Evolutionary conservation across 2,888 invertebrate genomes (phyloP).

Genomic region (Polydrusus pterygomalis): DNA sequence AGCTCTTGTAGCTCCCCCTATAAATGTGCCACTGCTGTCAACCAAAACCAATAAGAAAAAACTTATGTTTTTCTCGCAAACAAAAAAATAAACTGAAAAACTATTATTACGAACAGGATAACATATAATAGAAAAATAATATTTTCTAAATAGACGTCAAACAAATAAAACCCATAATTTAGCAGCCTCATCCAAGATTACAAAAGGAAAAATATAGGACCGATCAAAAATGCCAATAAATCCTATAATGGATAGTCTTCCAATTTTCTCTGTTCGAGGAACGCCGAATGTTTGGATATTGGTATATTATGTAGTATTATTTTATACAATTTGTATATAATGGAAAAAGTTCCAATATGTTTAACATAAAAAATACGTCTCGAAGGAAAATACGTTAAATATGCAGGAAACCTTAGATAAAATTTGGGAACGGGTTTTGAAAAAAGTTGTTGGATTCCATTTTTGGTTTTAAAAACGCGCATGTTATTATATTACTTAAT

Average conservation of each 20-base stretch:
- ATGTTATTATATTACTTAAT: too few species aligned
- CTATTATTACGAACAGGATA: not conserved
- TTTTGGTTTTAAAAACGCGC: not conserved
- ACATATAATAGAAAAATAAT: constrained; percentile 26
- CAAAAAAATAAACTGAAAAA: not conserved
- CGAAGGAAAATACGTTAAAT: constrained; percentile 2
- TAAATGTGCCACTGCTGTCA: too few species aligned
- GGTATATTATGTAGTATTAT: constrained; percentile 38
- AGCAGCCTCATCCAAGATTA: constrained; percentile 4
- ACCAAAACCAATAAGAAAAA: too few species aligned
- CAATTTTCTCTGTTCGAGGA: constrained; percentile 39
- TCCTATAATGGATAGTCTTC: constrained; percentile 45
- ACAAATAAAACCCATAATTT: constrained; percentile 27
- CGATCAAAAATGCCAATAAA: constrained; percentile 37
- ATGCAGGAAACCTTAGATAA: constrained; percentile 4
- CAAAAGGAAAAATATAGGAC: constrained; percentile 36
- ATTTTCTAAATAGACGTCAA: constrained; percentile 12
- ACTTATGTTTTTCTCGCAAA: too few species aligned
- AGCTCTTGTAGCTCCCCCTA: too few species aligned
- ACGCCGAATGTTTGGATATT: constrained; percentile 34
- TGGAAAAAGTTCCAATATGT: constrained; percentile 30
- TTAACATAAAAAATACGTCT: constrained; percentile 19
- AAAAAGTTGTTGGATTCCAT: not conserved
- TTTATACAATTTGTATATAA: constrained; percentile 43
- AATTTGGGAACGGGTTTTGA: not conserved